phyloP scores from a whole-genome alignment of 2,113 vertebrate genomes.

The Saguinus imperator region DNA sequence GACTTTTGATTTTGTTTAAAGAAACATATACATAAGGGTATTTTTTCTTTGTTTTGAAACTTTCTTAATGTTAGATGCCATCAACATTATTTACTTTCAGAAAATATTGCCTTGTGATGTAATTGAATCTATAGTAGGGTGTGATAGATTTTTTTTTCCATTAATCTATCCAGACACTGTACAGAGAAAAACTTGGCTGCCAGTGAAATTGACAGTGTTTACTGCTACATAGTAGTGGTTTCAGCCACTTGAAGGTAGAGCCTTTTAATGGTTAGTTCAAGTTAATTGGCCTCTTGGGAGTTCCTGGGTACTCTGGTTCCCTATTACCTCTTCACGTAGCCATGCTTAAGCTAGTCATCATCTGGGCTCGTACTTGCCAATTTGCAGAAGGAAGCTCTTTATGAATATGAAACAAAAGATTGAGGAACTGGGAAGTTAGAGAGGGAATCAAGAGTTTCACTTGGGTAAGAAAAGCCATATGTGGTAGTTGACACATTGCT shows the following conservation, averaged over 20 bases:
- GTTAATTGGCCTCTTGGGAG: no score
- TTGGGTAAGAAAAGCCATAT: neutral
- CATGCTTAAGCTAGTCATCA: no score
- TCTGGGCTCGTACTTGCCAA: neutral
- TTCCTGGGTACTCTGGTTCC: no score
- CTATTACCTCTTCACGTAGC: no score
- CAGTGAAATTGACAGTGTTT: slow-evolving; percentile 32
- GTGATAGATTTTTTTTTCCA: neutral
- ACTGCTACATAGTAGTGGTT: neutral
- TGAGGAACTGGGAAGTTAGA: neutral
- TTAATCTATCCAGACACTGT: neutral
- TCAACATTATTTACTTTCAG: neutral
- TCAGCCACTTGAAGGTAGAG: no score
- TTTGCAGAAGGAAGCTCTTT: neutral
- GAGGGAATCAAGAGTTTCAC: neutral
- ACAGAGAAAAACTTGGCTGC: neutral
- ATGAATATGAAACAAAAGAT: neutral
- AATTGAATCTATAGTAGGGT: neutral
- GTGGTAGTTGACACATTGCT: neutral
- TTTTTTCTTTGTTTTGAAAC: slow-evolving; percentile 21
- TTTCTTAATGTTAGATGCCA: neutral
- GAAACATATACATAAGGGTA: neutral
- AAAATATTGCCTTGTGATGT: neutral
- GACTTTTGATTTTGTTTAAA: slow-evolving; percentile 17
- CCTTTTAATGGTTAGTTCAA: no score